Evolutionary conservation across 2,797 vertebrate species (phyloP).

Genomic region (Lacerta viridis): DNA sequence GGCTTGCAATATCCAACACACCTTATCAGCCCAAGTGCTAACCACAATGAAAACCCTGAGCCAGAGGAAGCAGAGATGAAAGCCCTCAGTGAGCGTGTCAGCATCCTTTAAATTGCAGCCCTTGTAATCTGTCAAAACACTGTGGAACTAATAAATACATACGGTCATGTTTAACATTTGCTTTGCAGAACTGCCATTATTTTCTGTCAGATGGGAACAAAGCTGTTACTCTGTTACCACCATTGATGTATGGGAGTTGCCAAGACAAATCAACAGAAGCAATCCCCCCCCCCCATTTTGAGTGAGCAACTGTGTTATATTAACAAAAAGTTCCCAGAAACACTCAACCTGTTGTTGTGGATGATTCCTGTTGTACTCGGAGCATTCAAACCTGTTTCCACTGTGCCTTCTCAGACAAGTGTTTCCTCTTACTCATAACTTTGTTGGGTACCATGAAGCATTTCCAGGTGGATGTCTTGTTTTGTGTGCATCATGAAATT

Average conservation of each 20-base stretch:
- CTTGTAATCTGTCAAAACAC: slow-evolving; percentile 86
- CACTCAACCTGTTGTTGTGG: slow-evolving; percentile 85
- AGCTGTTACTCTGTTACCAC: slow-evolving; percentile 86
- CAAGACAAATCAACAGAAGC: slow-evolving; percentile 88
- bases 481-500: slow-evolving; percentile 62
- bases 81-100: slow-evolving; percentile 96
- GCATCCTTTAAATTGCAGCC: slow-evolving; percentile 90
- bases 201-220: slow-evolving; percentile 87
- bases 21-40: slow-evolving; percentile 80
- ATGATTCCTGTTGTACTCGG: slow-evolving; percentile 83
- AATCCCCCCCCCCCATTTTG: slow-evolving; percentile 80
- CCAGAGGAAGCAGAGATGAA: slow-evolving; percentile 90
- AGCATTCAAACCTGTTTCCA: slow-evolving; percentile 86
- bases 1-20: slow-evolving; percentile 89
- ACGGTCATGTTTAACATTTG: slow-evolving; percentile 87
- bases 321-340: slow-evolving; percentile 86
- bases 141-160: slow-evolving; percentile 88
- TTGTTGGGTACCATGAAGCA: slow-evolving; percentile 74
- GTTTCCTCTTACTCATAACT: slow-evolving; percentile 79
- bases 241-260: slow-evolving; percentile 85
- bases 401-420: slow-evolving; percentile 83
- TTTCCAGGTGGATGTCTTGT: slow-evolving; percentile 49
- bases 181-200: slow-evolving; percentile 87
- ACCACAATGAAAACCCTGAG: slow-evolving; percentile 80
- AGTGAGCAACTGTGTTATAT: slow-evolving; percentile 87